Conservation (phyloP, 2,888 invertebrate species). For the Polymixis flavicincta region DNA sequence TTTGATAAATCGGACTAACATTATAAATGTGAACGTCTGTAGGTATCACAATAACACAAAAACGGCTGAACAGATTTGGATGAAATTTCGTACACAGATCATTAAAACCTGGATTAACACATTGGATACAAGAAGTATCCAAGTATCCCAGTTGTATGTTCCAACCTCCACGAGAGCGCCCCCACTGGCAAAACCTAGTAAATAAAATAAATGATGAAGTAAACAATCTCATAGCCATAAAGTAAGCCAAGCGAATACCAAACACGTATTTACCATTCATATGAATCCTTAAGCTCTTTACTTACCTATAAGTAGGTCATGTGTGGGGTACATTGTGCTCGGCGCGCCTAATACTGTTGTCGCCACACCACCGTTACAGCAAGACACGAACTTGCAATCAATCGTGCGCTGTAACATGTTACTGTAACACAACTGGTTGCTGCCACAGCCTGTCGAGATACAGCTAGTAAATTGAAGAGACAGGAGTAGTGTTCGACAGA, state of each 20-base stretch:
- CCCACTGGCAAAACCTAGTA: no score
- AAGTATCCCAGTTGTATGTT: no score
- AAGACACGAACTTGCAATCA: conserved; percentile 56
- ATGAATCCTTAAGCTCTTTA: conserved; percentile 46
- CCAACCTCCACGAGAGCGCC: no score
- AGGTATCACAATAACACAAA: no score
- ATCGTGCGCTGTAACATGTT: conserved; percentile 32
- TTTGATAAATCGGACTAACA: no score
- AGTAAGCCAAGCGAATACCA: conserved; percentile 8
- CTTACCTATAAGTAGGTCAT: conserved; percentile 32
- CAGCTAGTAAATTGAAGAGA: background rate
- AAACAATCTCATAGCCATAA: conserved; percentile 6
- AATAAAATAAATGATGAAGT: no score
- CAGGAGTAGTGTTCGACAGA: conserved; percentile 25
- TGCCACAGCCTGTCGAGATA: conserved; percentile 17
- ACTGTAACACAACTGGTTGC: conserved; percentile 42
- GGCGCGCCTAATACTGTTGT: conserved; percentile 40
- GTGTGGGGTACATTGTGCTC: conserved; percentile 8
- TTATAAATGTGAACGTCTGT: no score
- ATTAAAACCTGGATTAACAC: no score
- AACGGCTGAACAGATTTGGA: no score
- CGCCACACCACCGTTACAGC: conserved; percentile 23
- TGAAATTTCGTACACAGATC: no score
- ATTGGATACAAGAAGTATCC: no score
- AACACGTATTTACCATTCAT: conserved; percentile 44